Base-by-base conservation (phyloP, 2,113 vertebrate species). In the Gavia stellata region DNA sequence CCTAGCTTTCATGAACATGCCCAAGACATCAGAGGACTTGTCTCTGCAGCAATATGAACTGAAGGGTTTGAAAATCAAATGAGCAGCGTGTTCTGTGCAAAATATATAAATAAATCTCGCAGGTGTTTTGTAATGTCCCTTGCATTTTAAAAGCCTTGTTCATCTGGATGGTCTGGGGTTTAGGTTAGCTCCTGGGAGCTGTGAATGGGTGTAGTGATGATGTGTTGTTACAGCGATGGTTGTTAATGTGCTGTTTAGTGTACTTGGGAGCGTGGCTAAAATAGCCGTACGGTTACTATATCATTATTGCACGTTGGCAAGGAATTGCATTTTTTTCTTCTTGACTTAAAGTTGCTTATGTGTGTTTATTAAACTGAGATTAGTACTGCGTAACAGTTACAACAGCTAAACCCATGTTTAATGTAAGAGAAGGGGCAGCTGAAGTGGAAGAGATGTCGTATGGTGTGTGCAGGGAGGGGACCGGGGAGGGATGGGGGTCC, bases 31-130 rank as follows among this genome's bases (percentile, higher is more conserved):
- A 94, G 93, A 96, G 93, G 65, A 70, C 67, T 52, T 72, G 91
- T 91, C 96, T 92, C 85, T 81, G 91, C 44, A 67, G 93, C 85
- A 23, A 4, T 70, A 3, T 2, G 63, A 85, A 59, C 94, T 50
- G 73, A 94, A 94, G 44, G 55, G 78, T 74, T 95, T 94, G 90
- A 95, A 96, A 97, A 95, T 56, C 81, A 97, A 96, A 95, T 73
- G 90, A 96, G 86, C 80, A 81, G 71, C 5, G 1, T 68, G 81
- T 92, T 92, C 86, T 40, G 34, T 10, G 75, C 81, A 9, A 88
- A 89, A 86, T 90, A 84, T 56, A 92, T 42, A 81, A 81, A 87
- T 49, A 84, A 90, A 50, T 31, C 86, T 71, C 7, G 0, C 92
- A 85, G 94, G 96, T 94, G 92, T 95, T 94, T 95, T 63, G 89